phyloP scores from a whole-genome alignment of 2,888 invertebrate genomes.

The Eucera pruinosa region DNA sequence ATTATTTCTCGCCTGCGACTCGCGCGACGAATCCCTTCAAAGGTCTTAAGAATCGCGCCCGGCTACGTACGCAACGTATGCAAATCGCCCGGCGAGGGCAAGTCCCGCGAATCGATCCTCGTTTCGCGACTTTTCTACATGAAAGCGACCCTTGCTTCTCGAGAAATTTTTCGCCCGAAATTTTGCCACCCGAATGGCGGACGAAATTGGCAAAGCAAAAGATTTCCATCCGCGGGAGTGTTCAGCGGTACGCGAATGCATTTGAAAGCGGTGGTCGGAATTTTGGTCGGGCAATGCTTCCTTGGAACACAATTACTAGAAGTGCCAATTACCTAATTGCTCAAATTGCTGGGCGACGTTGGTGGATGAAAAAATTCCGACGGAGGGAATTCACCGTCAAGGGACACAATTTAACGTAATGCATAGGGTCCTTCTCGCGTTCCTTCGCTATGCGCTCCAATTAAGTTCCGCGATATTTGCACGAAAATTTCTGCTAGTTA shows the following conservation, averaged over 20 bases:
- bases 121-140: too few relatives aligned
- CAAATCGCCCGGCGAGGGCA: too few relatives aligned
- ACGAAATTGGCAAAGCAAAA: not conserved
- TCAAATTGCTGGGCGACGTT: conserved; percentile 42
- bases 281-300: conserved; percentile 6
- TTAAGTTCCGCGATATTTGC: not conserved
- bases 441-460: conserved; percentile 7
- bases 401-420: conserved; percentile 17
- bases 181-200: too few relatives aligned
- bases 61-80: too few relatives aligned
- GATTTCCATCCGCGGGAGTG: not conserved
- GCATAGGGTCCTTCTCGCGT: not conserved
- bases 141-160: too few relatives aligned
- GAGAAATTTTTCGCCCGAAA: too few relatives aligned
- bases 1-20: not conserved
- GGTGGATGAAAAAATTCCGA: conserved; percentile 42
- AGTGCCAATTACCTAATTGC: conserved; percentile 59
- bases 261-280: not conserved
- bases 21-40: too few relatives aligned
- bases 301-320: conserved; percentile 42
- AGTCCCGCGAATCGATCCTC: too few relatives aligned
- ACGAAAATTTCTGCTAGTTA: not conserved
- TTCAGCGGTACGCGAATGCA: not conserved
- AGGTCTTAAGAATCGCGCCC: too few relatives aligned
- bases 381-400: not conserved